Base-by-base conservation (phyloP, 2,888 invertebrate genomes). In the Alloscopus bannaensis region DNA sequence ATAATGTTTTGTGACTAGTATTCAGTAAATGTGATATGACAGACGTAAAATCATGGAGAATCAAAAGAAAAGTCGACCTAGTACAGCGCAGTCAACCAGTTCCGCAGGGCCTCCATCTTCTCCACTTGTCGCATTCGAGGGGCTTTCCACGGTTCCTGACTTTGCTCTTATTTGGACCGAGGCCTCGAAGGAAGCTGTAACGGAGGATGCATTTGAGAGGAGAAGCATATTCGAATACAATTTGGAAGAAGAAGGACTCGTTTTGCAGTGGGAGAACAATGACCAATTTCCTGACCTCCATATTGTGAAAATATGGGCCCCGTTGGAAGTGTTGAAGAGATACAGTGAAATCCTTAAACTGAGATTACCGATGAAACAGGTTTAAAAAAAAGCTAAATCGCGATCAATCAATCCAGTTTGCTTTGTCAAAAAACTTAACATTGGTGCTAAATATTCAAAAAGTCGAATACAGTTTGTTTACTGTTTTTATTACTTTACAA, bases 321-420 rank as follows among this genome's bases (percentile, higher is more conserved):
- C 97, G 0, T 89, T 92, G 85, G 91, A 93, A 87, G 95, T 97
- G 4, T 89, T 97, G 64, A 91, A 93, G 84, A 91, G 95, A 86
- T 97, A 97, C 89, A 93, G 95, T 81, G 97, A 98, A 89, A 94
- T 97, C 87, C 90, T 97, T 86, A 96, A 97, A 88, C 90, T 97
- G 40, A 91, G 96, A 87, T 93, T 97, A 94, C 96, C 97, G 1
- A 97, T 98, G 94, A 95, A 94, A 91, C 94, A 93, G 90, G 92
- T 94, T n/a, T n/a, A 87, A 87, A 87, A 26, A 55, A n/a, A 16
- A 36, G n/a, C n/a, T n/a, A n/a, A n/a, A n/a, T n/a, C n/a, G n/a
- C n/a, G n/a, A n/a, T n/a, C n/a, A n/a, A n/a, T n/a, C n/a, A n/a
- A n/a, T n/a, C n/a, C n/a, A n/a, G n/a, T n/a, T n/a, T n/a, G n/a